Evolutionary conservation across 2,797 vertebrate genomes (phyloP), one percentile per base, ranked within the genome.

Genomic region (Kryptopterus vitreolus): DNA sequence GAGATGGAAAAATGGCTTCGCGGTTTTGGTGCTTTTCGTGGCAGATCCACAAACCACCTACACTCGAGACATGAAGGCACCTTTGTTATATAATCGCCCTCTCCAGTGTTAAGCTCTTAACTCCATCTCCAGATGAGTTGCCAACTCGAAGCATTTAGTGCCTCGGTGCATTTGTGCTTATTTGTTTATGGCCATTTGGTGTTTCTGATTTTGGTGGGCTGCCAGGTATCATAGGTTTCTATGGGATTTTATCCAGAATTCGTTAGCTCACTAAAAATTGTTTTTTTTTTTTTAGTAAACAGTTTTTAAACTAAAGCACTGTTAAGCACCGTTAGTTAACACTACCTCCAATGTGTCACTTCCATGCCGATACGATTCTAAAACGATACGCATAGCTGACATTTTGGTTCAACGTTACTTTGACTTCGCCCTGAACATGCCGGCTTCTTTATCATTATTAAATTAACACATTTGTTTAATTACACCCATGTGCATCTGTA

Each of bases 401-500:
- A 1, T 46, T 78, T 4, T 29, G 43, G 29, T 69, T 68, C 46
- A 77, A 58, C 58, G 68, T 70, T 78, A 77, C 53, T 31, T 33
- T 31, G 62, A n/a, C 20, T 52, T 63, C 33, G 48, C 43, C 38
- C 53, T 65, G 59, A 73, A 74, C n/a, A 63, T n/a, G 18, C 5
- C 12, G 15, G 62, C 33, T 78, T 65, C 73, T 71, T 77, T 31
- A 4, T 79, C 31, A 65, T 83, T 83, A 83, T 80, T 82, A 81
- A 53, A 82, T 83, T 82, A 82, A 78, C 71, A 79, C 29, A 59
- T n/a, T 57, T 26, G 6, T 78, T 76, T 85, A 81, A 82, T 85
- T 70, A 79, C 78, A 59, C 55, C 3, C 11, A 8, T 58, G 79
- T 80, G 62, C 24, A 80, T 82, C 82, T 77, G 78, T 38, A 81